Evolutionary conservation across 2,797 vertebrate species (phyloP), one percentile per base, ranked within the genome.

Genomic region (Sternarchorhynchus goeldii): DNA sequence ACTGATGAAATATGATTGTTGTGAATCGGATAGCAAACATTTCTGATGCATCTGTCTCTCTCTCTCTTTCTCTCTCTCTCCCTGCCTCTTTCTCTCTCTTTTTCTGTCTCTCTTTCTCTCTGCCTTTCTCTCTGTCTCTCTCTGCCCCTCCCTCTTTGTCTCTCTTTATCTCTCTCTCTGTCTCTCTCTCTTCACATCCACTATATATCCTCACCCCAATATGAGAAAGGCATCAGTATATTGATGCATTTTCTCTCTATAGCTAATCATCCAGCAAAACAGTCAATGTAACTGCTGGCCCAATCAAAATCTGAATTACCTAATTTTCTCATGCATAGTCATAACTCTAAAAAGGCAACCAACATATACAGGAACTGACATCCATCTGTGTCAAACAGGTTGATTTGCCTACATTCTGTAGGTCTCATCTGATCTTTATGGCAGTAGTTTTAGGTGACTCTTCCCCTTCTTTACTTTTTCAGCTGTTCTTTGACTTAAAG

Each of bases 151-250:
- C 5, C 8, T 50, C 7, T 67, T 3, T 41, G 6, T 41, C 39
- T 50, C 45, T 50, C 39, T 14, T 12, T 45, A 8, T 45, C 41
- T 12, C 45, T 14, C 8, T 50, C 7, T 67, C 10, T 41, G 6
- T 41, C 39, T 50, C 45, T 50, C 39, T 14, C 29, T 63, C 62
- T 59, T 60, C 55, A 69, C 65, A 60, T 63, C 14, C 4, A 12
- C n/a, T 29, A 36, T 64, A 81, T 76, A 81, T 71, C 67, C n/a
- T 64, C 57, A 29, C 18, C 65, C 32, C 45, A 25, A 64, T 25
- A 66, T 75, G 67, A 36, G 75, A 80, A 75, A 20, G 57, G 31
- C 65, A 80, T 62, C 65, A 69, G 41, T 71, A 29, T 39, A 36
- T 57, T 75, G 59, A 76, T 39, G 41, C 57, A 62, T 80, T 80